Evolutionary conservation across 2,113 vertebrate genomes (phyloP).

Genomic region (Sterrhoptilus dennistouni): DNA sequence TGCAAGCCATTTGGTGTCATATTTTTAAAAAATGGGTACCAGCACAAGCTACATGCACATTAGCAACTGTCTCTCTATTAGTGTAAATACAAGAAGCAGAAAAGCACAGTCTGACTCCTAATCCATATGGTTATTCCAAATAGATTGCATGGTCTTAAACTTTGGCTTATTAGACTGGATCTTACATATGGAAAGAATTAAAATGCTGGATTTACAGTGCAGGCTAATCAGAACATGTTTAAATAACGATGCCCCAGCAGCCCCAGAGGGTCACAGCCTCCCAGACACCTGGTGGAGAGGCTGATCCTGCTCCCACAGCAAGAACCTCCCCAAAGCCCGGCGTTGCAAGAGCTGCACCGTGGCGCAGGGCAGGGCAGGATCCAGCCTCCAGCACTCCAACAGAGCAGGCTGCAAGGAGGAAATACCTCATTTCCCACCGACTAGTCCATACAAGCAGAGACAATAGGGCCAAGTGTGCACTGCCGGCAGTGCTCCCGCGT

Average conservation of each 20-base stretch:
- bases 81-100: constrained; percentile 56
- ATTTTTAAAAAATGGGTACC: constrained; percentile 32
- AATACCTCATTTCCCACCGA: constrained; percentile 72
- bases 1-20: constrained; percentile 59
- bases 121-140: constrained; percentile 54
- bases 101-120: constrained; percentile 59
- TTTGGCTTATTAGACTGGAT: constrained; percentile 48
- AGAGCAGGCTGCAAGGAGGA: constrained; percentile 53
- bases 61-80: constrained; percentile 32
- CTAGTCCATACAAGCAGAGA: constrained; percentile 58
- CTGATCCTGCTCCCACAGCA: not conserved
- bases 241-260: constrained; percentile 48
- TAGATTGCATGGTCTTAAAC: constrained; percentile 57
- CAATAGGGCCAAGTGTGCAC: constrained; percentile 50
- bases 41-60: constrained; percentile 22
- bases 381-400: not conserved
- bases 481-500: not conserved
- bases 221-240: constrained; percentile 59
- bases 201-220: constrained; percentile 54
- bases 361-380: not conserved
- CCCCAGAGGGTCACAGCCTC: constrained; percentile 38
- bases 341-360: rapidly evolving
- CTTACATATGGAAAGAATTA: constrained; percentile 60
- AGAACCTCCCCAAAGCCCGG: not conserved
- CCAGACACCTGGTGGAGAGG: constrained; percentile 43